These are phyloP conservation scores for Cryptus armator DNA, from an alignment of 2,888 invertebrate species.

Conservation along the genomic window DNA sequence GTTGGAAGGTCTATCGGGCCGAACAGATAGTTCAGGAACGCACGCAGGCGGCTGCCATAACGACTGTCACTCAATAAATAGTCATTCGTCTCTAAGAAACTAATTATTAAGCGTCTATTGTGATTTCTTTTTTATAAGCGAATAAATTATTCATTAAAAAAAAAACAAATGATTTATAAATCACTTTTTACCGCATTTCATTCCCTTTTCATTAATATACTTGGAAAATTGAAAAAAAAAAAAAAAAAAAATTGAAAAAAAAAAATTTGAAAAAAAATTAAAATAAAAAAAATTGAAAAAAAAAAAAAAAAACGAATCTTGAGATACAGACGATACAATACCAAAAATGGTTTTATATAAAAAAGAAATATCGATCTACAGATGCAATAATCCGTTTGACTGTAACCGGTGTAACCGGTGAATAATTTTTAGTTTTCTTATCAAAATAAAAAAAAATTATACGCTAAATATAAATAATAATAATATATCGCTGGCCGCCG, in stretches of 20 bases:
- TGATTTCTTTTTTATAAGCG: constrained; percentile 56
- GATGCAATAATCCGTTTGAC: constrained; percentile 27
- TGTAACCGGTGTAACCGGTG: neutral
- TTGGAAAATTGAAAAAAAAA: neutral
- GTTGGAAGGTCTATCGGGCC: constrained; percentile 92
- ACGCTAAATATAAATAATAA: constrained; percentile 6
- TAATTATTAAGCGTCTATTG: constrained; percentile 56
- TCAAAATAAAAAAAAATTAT: neutral
- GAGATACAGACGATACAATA: neutral
- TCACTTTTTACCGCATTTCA: neutral
- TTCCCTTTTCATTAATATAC: neutral
- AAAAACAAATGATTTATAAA: constrained; percentile 7
- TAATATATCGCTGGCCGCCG: constrained; percentile 3
- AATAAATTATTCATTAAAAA: constrained; percentile 52
- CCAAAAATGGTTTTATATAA: constrained; percentile 21
- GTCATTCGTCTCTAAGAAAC: constrained; percentile 54
- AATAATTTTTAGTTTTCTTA: constrained; percentile 1
- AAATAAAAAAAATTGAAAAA: neutral
- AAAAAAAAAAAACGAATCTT: neutral
- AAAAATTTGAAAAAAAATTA: too few species aligned
- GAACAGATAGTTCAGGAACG: constrained; percentile 90
- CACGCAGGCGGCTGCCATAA: constrained; percentile 74
- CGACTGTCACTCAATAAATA: constrained; percentile 65
- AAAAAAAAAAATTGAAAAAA: neutral
- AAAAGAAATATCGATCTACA: constrained; percentile 33